Conservation (phyloP, 2,113 vertebrate species). For the Leuciscus idus region DNA sequence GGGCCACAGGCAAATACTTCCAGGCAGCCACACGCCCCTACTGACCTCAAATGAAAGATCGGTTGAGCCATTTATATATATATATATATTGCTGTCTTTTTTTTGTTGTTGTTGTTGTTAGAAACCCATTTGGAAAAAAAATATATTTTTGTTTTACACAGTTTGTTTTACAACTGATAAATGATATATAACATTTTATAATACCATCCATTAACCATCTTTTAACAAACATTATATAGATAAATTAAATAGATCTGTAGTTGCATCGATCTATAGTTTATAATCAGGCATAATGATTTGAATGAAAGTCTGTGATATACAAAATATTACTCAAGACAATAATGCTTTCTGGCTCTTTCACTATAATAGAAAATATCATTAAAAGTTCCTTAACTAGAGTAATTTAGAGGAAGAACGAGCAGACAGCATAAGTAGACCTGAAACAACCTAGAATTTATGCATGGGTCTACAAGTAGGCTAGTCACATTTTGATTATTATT, state of each 20-base stretch:
- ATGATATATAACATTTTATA: neutral
- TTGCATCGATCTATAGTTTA: neutral
- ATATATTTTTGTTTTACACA: no score
- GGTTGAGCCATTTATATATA: neutral
- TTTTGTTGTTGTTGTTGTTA: neutral
- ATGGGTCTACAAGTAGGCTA: neutral
- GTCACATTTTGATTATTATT: neutral
- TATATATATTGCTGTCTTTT: neutral
- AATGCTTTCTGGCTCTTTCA: neutral
- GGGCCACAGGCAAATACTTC: constrained; percentile 27
- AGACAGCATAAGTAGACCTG: no score
- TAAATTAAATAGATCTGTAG: neutral
- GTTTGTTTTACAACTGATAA: no score
- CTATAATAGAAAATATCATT: neutral
- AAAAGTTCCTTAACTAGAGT: neutral
- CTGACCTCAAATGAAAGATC: constrained; percentile 47
- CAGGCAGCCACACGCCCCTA: constrained; percentile 36
- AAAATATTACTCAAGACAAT: neutral
- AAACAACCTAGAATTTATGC: neutral
- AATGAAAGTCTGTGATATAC: neutral
- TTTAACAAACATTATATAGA: neutral
- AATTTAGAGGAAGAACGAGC: neutral
- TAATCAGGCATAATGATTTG: neutral
- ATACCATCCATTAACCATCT: neutral
- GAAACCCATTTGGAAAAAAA: neutral